Evolutionary conservation across 2,113 vertebrate genomes (phyloP).

Genomic region (Zosterops lateralis): DNA sequence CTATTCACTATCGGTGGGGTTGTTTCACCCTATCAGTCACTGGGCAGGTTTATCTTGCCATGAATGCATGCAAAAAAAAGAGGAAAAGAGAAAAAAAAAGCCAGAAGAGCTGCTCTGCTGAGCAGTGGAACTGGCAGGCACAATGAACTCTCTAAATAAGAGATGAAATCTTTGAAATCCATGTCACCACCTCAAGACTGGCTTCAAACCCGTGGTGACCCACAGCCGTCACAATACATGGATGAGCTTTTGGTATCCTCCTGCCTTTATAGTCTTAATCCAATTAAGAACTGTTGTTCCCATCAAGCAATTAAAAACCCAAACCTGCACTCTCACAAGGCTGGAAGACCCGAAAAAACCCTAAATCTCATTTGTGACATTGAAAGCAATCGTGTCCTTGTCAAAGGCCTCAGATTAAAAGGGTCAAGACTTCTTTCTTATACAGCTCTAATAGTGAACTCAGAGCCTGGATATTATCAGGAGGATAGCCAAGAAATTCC

Average conservation of each 20-base stretch:
- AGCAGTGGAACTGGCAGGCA: not conserved
- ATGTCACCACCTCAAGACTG: not conserved
- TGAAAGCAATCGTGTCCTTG: not conserved
- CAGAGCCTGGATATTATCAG: not conserved
- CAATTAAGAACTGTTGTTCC: not conserved
- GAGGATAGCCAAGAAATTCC: not conserved
- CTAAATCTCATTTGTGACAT: not conserved
- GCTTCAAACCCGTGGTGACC: not conserved
- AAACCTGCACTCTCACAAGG: not conserved
- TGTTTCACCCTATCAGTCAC: not conserved
- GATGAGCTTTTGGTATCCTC: not conserved
- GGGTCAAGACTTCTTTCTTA: not conserved
- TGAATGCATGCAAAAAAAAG: not conserved
- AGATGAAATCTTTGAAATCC: not conserved
- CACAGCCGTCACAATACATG: not conserved
- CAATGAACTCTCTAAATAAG: not conserved
- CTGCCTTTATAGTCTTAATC: not conserved
- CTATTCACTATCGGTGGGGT: not conserved
- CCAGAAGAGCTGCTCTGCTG: not conserved
- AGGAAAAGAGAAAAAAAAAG: not conserved
- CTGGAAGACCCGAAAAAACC: not conserved
- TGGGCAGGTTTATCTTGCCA: not conserved
- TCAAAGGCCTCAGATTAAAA: not conserved
- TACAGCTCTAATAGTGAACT: not conserved
- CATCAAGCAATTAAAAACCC: not conserved